A percentile compares a stretch with the other conserved stretches of the same genome.
phyloP scores from a whole-genome alignment of 2,888 invertebrate genomes.

The Drosophila villosipedis region DNA sequence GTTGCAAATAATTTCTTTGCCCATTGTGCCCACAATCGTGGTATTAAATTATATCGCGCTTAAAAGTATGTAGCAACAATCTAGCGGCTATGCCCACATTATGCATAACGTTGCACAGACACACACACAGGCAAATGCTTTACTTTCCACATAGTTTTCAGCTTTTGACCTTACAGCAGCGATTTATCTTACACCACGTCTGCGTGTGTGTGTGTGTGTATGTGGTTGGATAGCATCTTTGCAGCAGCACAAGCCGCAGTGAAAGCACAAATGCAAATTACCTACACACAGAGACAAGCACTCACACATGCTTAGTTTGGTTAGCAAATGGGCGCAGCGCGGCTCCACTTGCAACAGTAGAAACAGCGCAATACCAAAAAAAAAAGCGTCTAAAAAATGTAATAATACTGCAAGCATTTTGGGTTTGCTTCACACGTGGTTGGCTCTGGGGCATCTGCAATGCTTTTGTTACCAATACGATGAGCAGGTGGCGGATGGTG shows the following conservation, averaged over 20 bases:
- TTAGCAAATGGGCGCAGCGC: slow-evolving; percentile 45
- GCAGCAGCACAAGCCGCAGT: slow-evolving; percentile 19
- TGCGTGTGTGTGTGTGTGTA: not conserved
- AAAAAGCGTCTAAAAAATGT: slow-evolving; percentile 31
- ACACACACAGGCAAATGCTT: not conserved
- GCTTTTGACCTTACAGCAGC: slow-evolving; percentile 43
- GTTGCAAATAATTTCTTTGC: slow-evolving; percentile 3
- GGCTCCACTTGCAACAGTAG: slow-evolving; percentile 15
- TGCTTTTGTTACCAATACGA: slow-evolving; percentile 57
- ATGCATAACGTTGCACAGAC: slow-evolving; percentile 10
- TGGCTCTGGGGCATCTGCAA: slow-evolving; percentile 56
- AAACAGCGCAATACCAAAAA: not conserved
- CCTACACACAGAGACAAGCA: slow-evolving; percentile 22
- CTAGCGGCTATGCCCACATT: slow-evolving; percentile 10
- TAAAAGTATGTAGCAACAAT: slow-evolving; percentile 33
- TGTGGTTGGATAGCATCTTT: slow-evolving; percentile 22
- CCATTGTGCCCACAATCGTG: slow-evolving; percentile 24
- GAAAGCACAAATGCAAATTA: slow-evolving; percentile 58
- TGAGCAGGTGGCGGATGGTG: slow-evolving; percentile 10
- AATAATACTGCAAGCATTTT: slow-evolving; percentile 59
- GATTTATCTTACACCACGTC: slow-evolving; percentile 25
- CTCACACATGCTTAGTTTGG: slow-evolving; percentile 19
- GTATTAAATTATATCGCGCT: slow-evolving; percentile 22
- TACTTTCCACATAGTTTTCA: slow-evolving; percentile 26
- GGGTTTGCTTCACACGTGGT: slow-evolving; percentile 64